Percentiles rank a stretch among this genome's conserved stretches.
Conservation (phyloP, 2,113 vertebrate species). For the Paradoxurus hermaphroditus region DNA sequence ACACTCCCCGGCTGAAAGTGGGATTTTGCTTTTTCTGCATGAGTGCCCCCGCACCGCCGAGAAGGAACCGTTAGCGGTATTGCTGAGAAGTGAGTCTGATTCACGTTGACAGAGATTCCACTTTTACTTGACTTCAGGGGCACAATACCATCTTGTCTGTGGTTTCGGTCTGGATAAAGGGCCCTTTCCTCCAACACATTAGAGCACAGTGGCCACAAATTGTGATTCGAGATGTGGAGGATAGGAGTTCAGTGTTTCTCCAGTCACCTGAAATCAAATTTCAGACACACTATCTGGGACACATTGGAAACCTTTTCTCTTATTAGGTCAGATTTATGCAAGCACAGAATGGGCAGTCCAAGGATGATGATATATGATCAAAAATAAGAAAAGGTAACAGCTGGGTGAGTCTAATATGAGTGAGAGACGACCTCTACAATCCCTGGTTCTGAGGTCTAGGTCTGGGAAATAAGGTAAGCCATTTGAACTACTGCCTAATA, state of each 20-base stretch:
- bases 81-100: constrained; percentile 25
- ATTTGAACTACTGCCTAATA: background rate
- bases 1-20: background rate
- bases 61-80: background rate
- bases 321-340: constrained; percentile 13
- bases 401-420: background rate
- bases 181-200: background rate
- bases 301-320: background rate
- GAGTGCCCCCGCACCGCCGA: background rate
- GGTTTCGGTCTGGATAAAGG: background rate
- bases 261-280: constrained; percentile 38
- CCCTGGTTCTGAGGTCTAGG: background rate
- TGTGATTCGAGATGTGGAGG: background rate
- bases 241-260: constrained; percentile 20
- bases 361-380: constrained; percentile 29
- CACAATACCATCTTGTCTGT: background rate
- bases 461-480: background rate
- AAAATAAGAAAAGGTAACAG: constrained; percentile 11
- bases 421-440: background rate
- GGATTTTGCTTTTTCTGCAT: constrained; percentile 38
- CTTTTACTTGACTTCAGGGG: constrained; percentile 7
- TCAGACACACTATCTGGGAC: background rate
- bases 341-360: background rate
- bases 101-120: constrained; percentile 7
- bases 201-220: background rate